Conservation (phyloP, 2,113 vertebrate genomes). For the Cyprinodon brontotheroides region DNA sequence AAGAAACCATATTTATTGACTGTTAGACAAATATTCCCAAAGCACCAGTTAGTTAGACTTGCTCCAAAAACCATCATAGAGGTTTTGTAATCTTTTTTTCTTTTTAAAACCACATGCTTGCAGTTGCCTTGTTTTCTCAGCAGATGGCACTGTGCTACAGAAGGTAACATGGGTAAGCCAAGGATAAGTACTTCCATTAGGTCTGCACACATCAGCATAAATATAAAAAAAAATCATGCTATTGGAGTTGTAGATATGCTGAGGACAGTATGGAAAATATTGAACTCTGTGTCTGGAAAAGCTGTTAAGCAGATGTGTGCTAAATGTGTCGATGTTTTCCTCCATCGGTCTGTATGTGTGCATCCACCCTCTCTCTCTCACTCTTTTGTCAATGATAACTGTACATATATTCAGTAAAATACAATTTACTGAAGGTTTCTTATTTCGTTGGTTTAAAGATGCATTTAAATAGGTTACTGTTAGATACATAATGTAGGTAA, state of each 20-base stretch:
- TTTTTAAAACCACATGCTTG: background rate
- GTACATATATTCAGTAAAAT: background rate
- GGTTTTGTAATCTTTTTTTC: too few species aligned
- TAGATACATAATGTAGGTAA: background rate
- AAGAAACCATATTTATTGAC: background rate
- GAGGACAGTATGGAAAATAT: background rate
- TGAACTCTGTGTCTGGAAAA: background rate
- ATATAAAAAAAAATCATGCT: background rate
- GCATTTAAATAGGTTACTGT: background rate
- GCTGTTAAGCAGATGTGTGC: background rate
- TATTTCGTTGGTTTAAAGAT: background rate
- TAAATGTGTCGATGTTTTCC: background rate
- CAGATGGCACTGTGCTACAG: conserved; percentile 57
- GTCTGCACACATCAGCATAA: background rate
- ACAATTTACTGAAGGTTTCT: background rate
- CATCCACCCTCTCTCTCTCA: background rate
- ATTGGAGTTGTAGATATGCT: background rate
- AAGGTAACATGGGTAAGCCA: background rate
- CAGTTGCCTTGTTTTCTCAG: conserved; percentile 24
- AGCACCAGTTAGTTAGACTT: too few species aligned
- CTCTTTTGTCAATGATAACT: background rate
- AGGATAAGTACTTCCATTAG: background rate
- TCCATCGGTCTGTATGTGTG: background rate
- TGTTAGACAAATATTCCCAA: background rate
- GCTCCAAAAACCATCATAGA: background rate